Evolutionary conservation across 2,113 vertebrate genomes (phyloP), one percentile per base, ranked within the genome.

Genomic region (Sceloporus undulatus): DNA sequence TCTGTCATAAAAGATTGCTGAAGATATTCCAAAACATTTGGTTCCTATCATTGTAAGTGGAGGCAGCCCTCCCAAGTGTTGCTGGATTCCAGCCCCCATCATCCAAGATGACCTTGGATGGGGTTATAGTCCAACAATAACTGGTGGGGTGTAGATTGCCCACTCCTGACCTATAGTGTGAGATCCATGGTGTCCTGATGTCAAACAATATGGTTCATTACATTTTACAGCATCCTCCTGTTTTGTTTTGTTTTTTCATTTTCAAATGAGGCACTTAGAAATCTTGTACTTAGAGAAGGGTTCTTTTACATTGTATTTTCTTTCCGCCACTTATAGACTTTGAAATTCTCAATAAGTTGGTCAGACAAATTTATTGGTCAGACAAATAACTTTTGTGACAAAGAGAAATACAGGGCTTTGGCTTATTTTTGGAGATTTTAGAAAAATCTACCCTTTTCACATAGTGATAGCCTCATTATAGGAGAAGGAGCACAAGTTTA

Each of bases 401-500:
- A 62, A 59, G 8, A 84, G 42, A 85, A 91, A 70, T 79, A 85
- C 82, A 92, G 54, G 81, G 62, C 87, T 88, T 91, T 90, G 82
- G 0, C 75, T 91, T 93, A 87, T 59, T 81, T 88, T 40, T 38
- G 85, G 82, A 52, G 54, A 87, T 80, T 48, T 48, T 27, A 82
- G 16, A 42, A 87, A 81, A 75, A 75, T 25, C 56, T 85, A 82
- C 78, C 70, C 85, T 90, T 88, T 71, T 79, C 40, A 87, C 81
- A 85, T 66, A 86, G 89, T 94, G 93, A 79, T 92, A 86, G 82
- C 90, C 82, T 94, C 77, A 90, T 94, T 96, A 85, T 52, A 90
- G 88, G 94, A 89, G 66, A 94, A 93, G 95, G 89, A 87, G 87
- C 88, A 80, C 88, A 92, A 88, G 82, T 87, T 83, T 73, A 84